Evolutionary conservation across 2,797 vertebrate species (phyloP).

Genomic region (Tenualosa ilisha): DNA sequence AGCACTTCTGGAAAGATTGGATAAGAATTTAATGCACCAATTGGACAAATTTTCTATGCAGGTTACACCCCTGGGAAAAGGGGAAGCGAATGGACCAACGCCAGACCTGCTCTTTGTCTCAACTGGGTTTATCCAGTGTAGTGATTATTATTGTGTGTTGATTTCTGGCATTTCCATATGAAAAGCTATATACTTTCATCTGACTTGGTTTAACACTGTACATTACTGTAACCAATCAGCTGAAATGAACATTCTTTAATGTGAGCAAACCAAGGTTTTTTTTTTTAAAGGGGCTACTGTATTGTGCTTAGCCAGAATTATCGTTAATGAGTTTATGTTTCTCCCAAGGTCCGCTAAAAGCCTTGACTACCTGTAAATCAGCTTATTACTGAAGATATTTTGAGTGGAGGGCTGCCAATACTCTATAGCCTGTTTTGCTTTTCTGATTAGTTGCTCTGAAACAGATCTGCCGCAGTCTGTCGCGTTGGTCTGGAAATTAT

Average conservation of each 20-base stretch:
- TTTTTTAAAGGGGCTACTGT: neutral
- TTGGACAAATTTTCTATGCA: too few species aligned
- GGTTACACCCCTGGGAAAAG: too few species aligned
- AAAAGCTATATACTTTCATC: neutral
- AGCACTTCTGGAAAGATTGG: too few species aligned
- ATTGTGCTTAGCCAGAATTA: neutral
- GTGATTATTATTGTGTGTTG: neutral
- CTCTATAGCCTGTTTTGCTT: neutral
- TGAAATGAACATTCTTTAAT: neutral
- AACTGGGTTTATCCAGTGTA: neutral
- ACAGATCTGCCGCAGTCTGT: neutral
- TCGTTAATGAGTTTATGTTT: neutral
- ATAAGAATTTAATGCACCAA: too few species aligned
- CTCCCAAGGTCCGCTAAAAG: neutral
- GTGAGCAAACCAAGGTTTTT: neutral
- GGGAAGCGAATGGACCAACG: too few species aligned
- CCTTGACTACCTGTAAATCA: neutral
- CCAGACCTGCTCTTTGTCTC: too few species aligned
- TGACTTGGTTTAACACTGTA: neutral
- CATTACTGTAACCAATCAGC: neutral
- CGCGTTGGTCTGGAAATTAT: neutral
- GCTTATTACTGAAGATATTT: slow-evolving; percentile 10
- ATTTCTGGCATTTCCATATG: neutral
- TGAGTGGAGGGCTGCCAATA: slow-evolving; percentile 9
- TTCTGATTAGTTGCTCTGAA: neutral